Evolutionary conservation across 2,888 invertebrate genomes (phyloP).

Genomic region (Heliothis peltigera): DNA sequence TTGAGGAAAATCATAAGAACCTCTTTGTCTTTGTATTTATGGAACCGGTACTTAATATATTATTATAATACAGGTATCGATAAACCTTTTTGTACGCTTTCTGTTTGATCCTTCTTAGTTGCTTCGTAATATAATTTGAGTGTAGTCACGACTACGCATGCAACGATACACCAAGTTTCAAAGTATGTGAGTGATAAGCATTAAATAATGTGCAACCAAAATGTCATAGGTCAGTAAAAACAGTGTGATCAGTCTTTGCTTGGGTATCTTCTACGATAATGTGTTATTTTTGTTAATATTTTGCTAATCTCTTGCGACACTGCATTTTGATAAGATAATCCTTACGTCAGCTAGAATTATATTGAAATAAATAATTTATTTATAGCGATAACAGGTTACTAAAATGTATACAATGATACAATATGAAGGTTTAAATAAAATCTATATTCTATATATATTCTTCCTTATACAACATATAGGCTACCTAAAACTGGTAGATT

Average conservation of each 20-base stretch:
- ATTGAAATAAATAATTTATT: too few species aligned
- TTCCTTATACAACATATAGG: too few species aligned
- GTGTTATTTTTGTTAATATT: not conserved
- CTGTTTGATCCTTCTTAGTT: not conserved
- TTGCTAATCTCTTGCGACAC: not conserved
- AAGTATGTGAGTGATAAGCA: not conserved
- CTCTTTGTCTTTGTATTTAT: not conserved
- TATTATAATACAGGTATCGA: not conserved
- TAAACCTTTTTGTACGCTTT: conserved; percentile 1
- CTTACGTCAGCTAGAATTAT: too few species aligned
- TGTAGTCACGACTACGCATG: not conserved
- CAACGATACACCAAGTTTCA: not conserved
- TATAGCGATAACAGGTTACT: too few species aligned
- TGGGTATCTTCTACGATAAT: not conserved
- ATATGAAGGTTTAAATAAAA: too few species aligned
- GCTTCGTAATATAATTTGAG: too few species aligned
- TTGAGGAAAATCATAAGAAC: conserved; percentile 18
- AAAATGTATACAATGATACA: too few species aligned
- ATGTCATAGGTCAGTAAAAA: not conserved
- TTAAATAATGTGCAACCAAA: not conserved
- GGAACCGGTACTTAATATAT: not conserved
- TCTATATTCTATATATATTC: too few species aligned
- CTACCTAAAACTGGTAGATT: too few species aligned
- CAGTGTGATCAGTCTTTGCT: not conserved
- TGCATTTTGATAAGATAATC: not conserved